Evolutionary conservation across 2,888 invertebrate genomes (phyloP).

Genomic region (Dendrolimus houi): DNA sequence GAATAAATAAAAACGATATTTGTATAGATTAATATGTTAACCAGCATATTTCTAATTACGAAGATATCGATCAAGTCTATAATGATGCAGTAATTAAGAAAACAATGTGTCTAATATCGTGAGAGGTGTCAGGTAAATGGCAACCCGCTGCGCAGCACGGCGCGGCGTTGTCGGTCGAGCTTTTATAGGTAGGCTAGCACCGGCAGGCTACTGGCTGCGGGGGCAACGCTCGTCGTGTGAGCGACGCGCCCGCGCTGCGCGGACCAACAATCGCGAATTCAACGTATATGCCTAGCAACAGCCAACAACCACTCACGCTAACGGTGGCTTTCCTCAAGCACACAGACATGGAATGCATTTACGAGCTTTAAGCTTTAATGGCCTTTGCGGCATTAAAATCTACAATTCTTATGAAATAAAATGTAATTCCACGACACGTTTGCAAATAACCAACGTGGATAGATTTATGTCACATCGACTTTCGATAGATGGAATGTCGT

Average conservation of each 20-base stretch:
- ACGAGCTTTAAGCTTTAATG: slow-evolving; percentile 41
- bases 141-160: slow-evolving; percentile 15
- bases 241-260: slow-evolving; percentile 44
- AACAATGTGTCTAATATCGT: slow-evolving; percentile 35
- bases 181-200: slow-evolving; percentile 15
- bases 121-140: slow-evolving; percentile 38
- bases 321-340: slow-evolving; percentile 51
- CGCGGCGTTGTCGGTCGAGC: slow-evolving; percentile 10
- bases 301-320: slow-evolving; percentile 41
- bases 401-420: slow-evolving; percentile 28
- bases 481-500: slow-evolving; percentile 27
- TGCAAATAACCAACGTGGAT: slow-evolving; percentile 25
- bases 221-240: slow-evolving; percentile 74
- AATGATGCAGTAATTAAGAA: slow-evolving; percentile 26
- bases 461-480: slow-evolving; percentile 22
- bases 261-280: slow-evolving; percentile 67
- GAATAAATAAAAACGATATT: slow-evolving; percentile 7
- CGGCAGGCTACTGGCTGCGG: slow-evolving; percentile 30
- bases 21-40: neutral
- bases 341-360: slow-evolving; percentile 44
- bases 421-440: slow-evolving; percentile 13
- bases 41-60: neutral
- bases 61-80: slow-evolving; percentile 4
- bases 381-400: slow-evolving; percentile 40
- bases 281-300: slow-evolving; percentile 68